These are phyloP conservation scores for Numenius arquata DNA, from an alignment of 2,113 vertebrate genomes.

Conservation along the genomic window DNA sequence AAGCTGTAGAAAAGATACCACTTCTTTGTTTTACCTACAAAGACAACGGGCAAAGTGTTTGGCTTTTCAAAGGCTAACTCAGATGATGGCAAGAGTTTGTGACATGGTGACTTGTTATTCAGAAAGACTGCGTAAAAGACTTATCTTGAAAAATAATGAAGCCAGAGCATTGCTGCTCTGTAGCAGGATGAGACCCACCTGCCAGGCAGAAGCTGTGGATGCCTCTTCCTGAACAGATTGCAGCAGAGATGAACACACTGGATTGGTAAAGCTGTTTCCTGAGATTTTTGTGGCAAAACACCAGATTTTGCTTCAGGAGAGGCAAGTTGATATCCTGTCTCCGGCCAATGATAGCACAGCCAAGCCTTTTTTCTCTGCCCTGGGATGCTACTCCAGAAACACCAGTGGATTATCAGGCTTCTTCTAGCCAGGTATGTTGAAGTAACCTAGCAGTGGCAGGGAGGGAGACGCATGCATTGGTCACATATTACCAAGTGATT, in stretches of 20 bases:
- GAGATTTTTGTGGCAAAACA: background rate
- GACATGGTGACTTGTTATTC: background rate
- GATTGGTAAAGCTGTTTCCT: background rate
- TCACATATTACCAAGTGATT: background rate
- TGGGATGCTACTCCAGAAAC: background rate
- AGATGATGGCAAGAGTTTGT: background rate
- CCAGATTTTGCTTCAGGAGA: background rate
- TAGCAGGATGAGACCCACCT: background rate
- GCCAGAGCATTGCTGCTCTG: background rate
- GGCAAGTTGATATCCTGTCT: background rate
- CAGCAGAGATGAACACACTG: background rate
- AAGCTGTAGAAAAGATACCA: background rate
- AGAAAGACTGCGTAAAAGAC: background rate
- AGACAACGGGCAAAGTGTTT: background rate
- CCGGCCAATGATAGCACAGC: background rate
- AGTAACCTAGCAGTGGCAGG: background rate
- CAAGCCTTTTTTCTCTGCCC: background rate
- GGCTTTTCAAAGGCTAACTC: background rate
- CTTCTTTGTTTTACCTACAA: background rate
- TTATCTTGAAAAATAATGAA: background rate
- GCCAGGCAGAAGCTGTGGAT: background rate
- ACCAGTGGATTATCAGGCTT: background rate
- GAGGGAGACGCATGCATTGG: background rate
- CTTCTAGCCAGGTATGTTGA: background rate
- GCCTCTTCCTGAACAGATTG: background rate